Percentiles rank a stretch among this genome's conserved stretches.
Conservation (phyloP, 2,888 invertebrate species). For the Zelleria hepariella region DNA sequence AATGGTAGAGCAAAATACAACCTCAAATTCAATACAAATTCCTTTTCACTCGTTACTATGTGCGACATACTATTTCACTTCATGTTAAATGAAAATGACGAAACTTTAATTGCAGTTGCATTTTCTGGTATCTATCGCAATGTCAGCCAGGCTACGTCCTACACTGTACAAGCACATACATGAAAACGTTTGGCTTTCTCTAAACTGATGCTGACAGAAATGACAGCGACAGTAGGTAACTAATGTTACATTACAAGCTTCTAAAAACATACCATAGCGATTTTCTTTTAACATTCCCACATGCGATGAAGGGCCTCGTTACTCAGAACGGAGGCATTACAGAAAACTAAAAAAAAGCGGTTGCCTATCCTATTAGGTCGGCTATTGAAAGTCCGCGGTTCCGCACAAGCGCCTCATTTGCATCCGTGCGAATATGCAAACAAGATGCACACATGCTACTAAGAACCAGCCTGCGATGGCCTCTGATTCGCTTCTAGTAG, state of each 20-base stretch:
- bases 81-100: too few species aligned
- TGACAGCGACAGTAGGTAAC: too few species aligned
- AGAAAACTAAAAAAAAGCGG: not conserved
- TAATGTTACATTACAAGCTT: not conserved
- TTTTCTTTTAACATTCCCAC: not conserved
- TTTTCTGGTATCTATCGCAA: too few species aligned
- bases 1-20: too few species aligned
- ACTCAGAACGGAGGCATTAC: not conserved
- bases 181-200: too few species aligned
- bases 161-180: too few species aligned
- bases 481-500: not conserved
- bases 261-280: not conserved
- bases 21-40: too few species aligned
- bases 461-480: not conserved
- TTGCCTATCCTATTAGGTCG: constrained; percentile 3
- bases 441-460: not conserved
- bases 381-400: constrained; percentile 5
- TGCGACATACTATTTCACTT: too few species aligned
- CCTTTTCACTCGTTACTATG: too few species aligned
- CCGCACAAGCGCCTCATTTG: constrained; percentile 6
- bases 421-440: constrained; percentile 4
- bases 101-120: too few species aligned
- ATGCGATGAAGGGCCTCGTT: not conserved
- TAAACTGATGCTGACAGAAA: too few species aligned
- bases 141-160: too few species aligned